Conservation (phyloP, 1,140 invertebrate genomes). For the Drosophila truncata region DNA sequence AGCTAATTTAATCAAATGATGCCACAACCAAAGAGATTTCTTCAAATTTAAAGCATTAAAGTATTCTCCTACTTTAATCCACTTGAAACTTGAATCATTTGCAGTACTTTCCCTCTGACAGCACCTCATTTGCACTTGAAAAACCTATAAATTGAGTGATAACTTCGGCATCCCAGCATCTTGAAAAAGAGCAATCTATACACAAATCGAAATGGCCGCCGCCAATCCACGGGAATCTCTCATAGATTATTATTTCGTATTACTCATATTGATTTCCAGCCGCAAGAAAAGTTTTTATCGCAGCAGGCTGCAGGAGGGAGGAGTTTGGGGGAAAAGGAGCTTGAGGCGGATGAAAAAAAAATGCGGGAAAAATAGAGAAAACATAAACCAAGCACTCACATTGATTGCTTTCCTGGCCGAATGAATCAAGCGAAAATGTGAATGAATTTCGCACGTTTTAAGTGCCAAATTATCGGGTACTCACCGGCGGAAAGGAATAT, state of each 20-base stretch:
- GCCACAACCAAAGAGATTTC: neutral
- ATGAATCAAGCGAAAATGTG: conserved; percentile 63
- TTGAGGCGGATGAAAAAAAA: conserved; percentile 24
- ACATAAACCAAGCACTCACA: conserved; percentile 50
- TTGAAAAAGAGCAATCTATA: conserved; percentile 54
- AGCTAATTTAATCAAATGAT: conserved; percentile 8
- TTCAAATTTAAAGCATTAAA: neutral
- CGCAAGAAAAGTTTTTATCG: conserved; percentile 35
- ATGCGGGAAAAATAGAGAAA: conserved; percentile 15
- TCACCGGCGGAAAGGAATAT: conserved; percentile 62
- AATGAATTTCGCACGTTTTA: conserved; percentile 75
- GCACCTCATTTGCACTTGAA: conserved; percentile 50
- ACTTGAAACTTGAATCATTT: conserved; percentile 35
- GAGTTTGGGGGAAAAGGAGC: neutral
- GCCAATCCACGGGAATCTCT: conserved; percentile 45
- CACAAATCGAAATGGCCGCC: conserved; percentile 37
- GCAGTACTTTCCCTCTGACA: conserved; percentile 24
- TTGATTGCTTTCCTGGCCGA: conserved; percentile 48
- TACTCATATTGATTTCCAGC: conserved; percentile 57
- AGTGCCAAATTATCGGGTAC: conserved; percentile 75
- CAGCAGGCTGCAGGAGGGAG: neutral
- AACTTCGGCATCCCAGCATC: conserved; percentile 30
- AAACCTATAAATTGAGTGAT: conserved; percentile 55
- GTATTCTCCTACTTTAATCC: conserved; percentile 7
- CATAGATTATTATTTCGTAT: conserved; percentile 58